Evolutionary conservation across 53 echinoderm and acorn worm genomes (phyloP).

Genomic region (Temnopleurus reevesii): DNA sequence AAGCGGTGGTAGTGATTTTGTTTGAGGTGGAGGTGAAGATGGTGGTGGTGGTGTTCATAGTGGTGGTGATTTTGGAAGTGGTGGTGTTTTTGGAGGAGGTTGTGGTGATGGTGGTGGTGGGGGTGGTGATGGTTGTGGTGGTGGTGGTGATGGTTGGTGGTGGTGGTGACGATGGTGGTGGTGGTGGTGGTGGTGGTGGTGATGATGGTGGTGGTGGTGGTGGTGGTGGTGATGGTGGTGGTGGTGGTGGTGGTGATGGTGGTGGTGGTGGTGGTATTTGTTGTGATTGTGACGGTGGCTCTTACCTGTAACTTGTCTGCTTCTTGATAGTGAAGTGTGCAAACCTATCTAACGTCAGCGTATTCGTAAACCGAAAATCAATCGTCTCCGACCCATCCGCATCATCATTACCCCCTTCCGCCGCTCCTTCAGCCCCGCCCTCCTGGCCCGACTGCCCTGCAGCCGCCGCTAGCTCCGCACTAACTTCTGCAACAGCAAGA

Average conservation of each 20-base stretch:
- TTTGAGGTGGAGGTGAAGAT: neutral
- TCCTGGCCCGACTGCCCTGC: constrained; percentile 22
- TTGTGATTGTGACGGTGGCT: neutral
- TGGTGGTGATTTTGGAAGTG: neutral
- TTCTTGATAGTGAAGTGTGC: constrained; percentile 99
- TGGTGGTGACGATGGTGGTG: neutral
- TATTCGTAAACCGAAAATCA: constrained; percentile 58
- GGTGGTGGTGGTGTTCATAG: neutral
- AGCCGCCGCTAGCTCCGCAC: constrained; percentile 18
- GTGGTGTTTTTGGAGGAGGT: neutral
- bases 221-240: neutral
- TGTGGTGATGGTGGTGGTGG: neutral
- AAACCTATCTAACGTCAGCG: constrained; percentile 72
- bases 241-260: neutral
- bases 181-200: neutral
- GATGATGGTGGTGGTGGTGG: neutral
- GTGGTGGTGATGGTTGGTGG: neutral
- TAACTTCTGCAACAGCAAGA: constrained; percentile 40
- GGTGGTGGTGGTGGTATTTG: neutral
- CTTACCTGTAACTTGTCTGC: constrained; percentile 99
- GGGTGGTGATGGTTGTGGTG: neutral
- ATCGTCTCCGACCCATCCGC: constrained; percentile 32
- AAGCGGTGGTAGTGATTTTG: neutral
- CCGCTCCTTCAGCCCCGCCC: neutral
- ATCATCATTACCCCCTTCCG: constrained; percentile 15